These are phyloP conservation scores for Mobula birostris DNA, from an alignment of 2,113 vertebrate genomes.

Conservation along the genomic window DNA sequence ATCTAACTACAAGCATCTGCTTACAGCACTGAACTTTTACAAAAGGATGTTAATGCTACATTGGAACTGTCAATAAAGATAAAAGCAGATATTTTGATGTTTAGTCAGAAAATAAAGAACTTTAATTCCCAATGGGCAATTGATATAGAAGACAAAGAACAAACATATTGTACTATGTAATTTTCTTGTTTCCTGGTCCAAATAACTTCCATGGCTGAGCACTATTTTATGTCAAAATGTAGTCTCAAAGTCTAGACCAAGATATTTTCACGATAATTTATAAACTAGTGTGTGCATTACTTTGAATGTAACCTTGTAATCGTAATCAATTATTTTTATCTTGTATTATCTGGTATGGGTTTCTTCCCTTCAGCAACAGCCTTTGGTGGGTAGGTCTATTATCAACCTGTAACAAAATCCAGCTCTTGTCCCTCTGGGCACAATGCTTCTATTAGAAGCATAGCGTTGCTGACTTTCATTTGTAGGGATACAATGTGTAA, in stretches of 20 bases:
- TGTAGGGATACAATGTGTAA: background rate
- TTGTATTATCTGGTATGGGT: slow-evolving; percentile 11
- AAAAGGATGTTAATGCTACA: background rate
- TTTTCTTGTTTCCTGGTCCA: slow-evolving; percentile 28
- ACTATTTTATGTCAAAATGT: slow-evolving; percentile 32
- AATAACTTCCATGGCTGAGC: slow-evolving; percentile 6
- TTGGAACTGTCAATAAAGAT: background rate
- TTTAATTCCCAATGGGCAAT: background rate
- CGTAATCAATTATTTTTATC: slow-evolving; percentile 34
- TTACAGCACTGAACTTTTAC: background rate
- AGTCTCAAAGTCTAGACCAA: slow-evolving; percentile 36
- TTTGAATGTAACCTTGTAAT: slow-evolving; percentile 35
- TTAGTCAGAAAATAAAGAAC: background rate
- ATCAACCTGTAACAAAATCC: slow-evolving; percentile 22
- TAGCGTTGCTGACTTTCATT: background rate
- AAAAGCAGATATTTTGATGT: slow-evolving; percentile 16
- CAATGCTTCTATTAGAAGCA: background rate
- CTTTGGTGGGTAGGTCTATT: slow-evolving; percentile 18
- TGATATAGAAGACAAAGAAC: slow-evolving; percentile 30
- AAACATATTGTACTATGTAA: slow-evolving; percentile 2
- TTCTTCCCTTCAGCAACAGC: slow-evolving; percentile 9
- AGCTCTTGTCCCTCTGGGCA: slow-evolving; percentile 33
- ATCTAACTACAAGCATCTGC: background rate
- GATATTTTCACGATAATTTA: slow-evolving; percentile 34
- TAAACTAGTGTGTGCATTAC: background rate